A percentile compares a stretch with the other conserved stretches of the same genome.
These are phyloP conservation scores for Euura saliciscinereae DNA, from an alignment of 1,140 invertebrate genomes.

Conservation along the genomic window DNA sequence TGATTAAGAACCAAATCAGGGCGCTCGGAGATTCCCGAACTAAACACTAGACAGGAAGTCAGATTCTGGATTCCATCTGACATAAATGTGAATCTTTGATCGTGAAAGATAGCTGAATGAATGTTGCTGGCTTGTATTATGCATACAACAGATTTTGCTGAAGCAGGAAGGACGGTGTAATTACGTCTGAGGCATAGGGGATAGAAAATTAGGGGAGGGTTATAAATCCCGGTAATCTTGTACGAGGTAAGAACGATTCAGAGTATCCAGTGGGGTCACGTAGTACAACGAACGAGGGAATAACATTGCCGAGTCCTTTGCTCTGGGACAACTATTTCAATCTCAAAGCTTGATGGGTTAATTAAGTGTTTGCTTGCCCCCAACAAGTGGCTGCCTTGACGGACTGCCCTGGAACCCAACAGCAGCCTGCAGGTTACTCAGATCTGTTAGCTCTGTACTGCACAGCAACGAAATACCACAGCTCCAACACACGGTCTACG, in stretches of 20 bases:
- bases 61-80: too few relatives aligned
- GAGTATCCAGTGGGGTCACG: constrained; percentile 5
- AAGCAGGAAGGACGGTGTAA: constrained; percentile 25
- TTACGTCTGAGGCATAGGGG: constrained; percentile 28
- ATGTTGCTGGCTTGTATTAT: too few relatives aligned
- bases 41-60: too few relatives aligned
- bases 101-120: neutral
- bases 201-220: constrained; percentile 21
- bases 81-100: too few relatives aligned
- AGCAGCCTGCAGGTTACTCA: neutral
- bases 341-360: constrained; percentile 41
- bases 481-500: too few relatives aligned
- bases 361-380: constrained; percentile 46
- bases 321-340: constrained; percentile 25
- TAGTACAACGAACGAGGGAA: neutral
- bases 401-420: neutral
- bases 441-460: neutral
- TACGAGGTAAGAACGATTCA: constrained; percentile 10
- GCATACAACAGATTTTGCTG: too few relatives aligned
- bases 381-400: constrained; percentile 26
- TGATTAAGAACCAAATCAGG: too few relatives aligned
- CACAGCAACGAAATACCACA: neutral
- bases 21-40: too few relatives aligned
- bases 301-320: neutral
- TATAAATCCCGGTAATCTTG: constrained; percentile 21